Base-by-base conservation (phyloP, 1,140 invertebrate genomes). In the Meloidogyne floridensis region DNA sequence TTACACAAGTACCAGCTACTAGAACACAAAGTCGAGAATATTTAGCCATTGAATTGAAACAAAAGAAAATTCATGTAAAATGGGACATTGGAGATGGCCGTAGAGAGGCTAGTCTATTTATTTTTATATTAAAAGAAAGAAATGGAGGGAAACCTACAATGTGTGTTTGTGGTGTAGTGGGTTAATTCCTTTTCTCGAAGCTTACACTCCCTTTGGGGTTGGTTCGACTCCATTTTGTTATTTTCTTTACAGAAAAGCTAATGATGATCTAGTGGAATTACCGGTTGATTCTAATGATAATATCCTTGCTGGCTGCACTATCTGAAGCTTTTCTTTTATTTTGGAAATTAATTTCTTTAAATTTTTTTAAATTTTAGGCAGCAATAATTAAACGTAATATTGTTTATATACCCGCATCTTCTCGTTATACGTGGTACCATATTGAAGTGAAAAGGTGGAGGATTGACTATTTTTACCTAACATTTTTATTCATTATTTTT, bases 351-450 rank as follows among this genome's bases (percentile, higher is more conserved):
- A 65, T 65, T 13, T n/a, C n/a, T n/a, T 65, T 65, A n/a, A n/a
- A 5, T 65, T 65, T 6, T 15, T 77, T 20, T 42, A 75, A 43
- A 56, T 70, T 70, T 72, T 42, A 79, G 77, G 86, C 85, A 20
- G 86, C 87, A 5, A 88, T 90, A 65, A 83, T 85, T 10, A 86
- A 84, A 70, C 82, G 87, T 18, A 85, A 85, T 51, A 84, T 90
- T 79, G 85, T 81, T 65, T 88, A 87, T 74, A 88, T 90, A 74
- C 89, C 88, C 10, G 73, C 83, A 10, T 86, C 82, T 42, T 87
- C 88, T 69, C 82, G 87, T 54, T 83, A 78, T 80, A 90, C 86
- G 47, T 89, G 88, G 88, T 90, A 90, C 69, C 81, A 88, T 32
- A 87, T 88, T 59, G 86, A 87, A 54, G 43, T 87, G 13, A 53